phyloP scores from a whole-genome alignment of 2,888 invertebrate genomes.

The Aspidiotus destructor region DNA sequence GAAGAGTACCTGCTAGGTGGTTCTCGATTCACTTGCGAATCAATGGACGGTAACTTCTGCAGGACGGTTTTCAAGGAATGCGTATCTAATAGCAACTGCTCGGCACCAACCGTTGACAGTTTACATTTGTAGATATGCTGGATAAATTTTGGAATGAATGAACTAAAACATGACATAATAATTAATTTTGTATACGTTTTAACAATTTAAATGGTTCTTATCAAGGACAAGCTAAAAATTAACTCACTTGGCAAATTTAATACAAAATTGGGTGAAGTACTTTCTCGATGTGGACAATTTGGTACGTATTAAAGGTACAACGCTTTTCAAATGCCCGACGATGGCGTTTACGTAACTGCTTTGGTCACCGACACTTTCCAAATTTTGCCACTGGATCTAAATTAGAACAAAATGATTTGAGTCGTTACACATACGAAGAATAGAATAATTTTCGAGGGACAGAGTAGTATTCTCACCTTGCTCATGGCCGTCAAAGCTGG shows the following conservation, averaged over 20 bases:
- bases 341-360: constrained; percentile 89
- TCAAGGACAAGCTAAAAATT: constrained; percentile 2
- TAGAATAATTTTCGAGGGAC: constrained; percentile 8
- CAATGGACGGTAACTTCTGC: constrained; percentile 86
- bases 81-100: constrained; percentile 85
- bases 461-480: constrained; percentile 46
- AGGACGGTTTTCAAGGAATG: constrained; percentile 89
- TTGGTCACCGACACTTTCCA: constrained; percentile 93
- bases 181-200: too few species aligned
- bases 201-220: neutral
- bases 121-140: constrained; percentile 84
- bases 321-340: constrained; percentile 71
- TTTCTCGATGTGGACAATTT: constrained; percentile 83
- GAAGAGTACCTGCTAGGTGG: constrained; percentile 71
- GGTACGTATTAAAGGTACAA: constrained; percentile 80
- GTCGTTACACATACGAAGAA: constrained; percentile 23
- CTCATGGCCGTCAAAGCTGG: constrained; percentile 85
- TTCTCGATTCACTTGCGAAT: constrained; percentile 75
- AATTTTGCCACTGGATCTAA: constrained; percentile 79
- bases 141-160: constrained; percentile 90
- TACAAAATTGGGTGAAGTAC: constrained; percentile 96
- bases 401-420: constrained; percentile 34
- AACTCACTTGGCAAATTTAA: constrained; percentile 75
- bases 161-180: constrained; percentile 45
- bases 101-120: constrained; percentile 81